Percentiles rank a stretch among this genome's conserved stretches.
Evolutionary conservation across 2,113 vertebrate species (phyloP).

Genomic region (Leptodactylus fuscus): DNA sequence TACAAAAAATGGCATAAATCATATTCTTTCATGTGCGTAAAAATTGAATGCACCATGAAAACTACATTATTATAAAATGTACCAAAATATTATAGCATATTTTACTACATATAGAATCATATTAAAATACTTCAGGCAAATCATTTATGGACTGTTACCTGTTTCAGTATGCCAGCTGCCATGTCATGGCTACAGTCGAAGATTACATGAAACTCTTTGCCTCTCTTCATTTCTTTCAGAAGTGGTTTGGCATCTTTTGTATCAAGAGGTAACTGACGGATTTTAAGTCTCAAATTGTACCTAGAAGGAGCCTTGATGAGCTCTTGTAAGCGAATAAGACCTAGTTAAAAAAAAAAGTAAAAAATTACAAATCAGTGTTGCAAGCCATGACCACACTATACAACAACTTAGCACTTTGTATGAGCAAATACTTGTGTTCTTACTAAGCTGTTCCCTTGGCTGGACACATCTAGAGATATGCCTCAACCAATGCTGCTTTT

Average conservation of each 20-base stretch:
- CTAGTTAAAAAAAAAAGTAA: constrained; percentile 73
- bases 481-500: too few species aligned
- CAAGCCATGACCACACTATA: neutral
- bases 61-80: too few species aligned
- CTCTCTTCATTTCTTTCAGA: constrained; percentile 98
- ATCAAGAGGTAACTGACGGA: constrained; percentile 92
- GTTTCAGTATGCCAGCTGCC: constrained; percentile 96
- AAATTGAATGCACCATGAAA: too few species aligned
- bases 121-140: neutral
- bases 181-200: constrained; percentile 98
- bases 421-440: neutral
- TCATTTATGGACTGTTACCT: constrained; percentile 75
- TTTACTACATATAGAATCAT: neutral
- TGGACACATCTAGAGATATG: too few species aligned
- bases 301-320: constrained; percentile 98
- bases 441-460: too few species aligned
- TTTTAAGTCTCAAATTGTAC: constrained; percentile 97
- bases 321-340: constrained; percentile 97
- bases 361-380: constrained; percentile 46
- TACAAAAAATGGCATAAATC: too few species aligned
- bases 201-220: constrained; percentile 97
- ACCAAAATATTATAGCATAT: neutral
- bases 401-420: neutral
- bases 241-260: constrained; percentile 97
- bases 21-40: too few species aligned